These are phyloP conservation scores for Drosophila sp. DNA, from an alignment of 1,140 invertebrate genomes.

Conservation along the genomic window DNA sequence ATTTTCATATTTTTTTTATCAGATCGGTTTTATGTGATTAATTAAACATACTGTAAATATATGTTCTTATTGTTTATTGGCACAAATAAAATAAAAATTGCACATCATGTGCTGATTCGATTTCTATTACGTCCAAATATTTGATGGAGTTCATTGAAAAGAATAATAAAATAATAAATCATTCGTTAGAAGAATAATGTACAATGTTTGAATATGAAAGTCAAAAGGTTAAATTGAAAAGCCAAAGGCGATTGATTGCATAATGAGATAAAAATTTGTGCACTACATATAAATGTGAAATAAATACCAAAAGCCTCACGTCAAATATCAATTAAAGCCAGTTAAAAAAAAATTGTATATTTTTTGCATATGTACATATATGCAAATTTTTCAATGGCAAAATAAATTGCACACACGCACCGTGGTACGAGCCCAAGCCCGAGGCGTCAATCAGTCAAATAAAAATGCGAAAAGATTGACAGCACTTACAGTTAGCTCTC, in stretches of 20 bases:
- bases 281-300: constrained; percentile 1
- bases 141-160: too few relatives aligned
- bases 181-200: neutral
- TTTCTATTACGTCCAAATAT: too few relatives aligned
- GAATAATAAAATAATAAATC: constrained; percentile 2
- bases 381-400: constrained; percentile 51
- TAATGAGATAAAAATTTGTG: neutral
- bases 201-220: neutral
- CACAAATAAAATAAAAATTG: too few relatives aligned
- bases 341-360: neutral
- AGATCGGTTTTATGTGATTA: too few relatives aligned
- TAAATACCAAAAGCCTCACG: constrained; percentile 4
- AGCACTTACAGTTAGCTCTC: constrained; percentile 48
- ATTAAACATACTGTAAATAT: too few relatives aligned
- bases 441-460: constrained; percentile 65
- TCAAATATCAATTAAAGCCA: constrained; percentile 34
- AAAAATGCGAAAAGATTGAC: constrained; percentile 36
- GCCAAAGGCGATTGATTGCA: neutral
- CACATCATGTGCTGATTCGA: too few relatives aligned
- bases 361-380: constrained; percentile 15
- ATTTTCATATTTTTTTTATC: too few relatives aligned
- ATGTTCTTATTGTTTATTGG: too few relatives aligned
- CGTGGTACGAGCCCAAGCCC: constrained; percentile 16
- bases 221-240: constrained; percentile 1
- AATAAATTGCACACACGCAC: constrained; percentile 44